Conservation (phyloP, 2,888 invertebrate species). For the Lampropteryx suffumata region DNA sequence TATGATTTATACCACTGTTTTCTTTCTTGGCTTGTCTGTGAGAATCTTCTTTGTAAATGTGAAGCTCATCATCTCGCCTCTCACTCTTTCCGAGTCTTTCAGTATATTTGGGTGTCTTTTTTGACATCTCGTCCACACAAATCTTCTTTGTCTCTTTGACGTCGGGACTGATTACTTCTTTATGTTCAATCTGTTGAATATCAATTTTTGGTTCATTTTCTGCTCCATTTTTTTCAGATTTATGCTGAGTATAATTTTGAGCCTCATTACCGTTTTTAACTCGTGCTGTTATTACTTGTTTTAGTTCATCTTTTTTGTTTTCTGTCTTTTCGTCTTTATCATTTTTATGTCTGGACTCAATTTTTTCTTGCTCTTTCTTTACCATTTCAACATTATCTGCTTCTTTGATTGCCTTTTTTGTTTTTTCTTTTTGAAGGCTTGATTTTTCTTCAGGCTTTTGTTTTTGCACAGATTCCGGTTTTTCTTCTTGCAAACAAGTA, state of each 20-base stretch:
- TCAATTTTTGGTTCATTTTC: conserved; percentile 19
- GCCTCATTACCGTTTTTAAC: conserved; percentile 3
- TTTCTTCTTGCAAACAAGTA: conserved; percentile 19
- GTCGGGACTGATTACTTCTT: neutral
- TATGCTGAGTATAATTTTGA: conserved; percentile 5
- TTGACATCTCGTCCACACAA: neutral
- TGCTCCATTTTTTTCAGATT: conserved; percentile 10
- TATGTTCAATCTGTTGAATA: neutral
- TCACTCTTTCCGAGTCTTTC: conserved; percentile 16
- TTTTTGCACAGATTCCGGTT: neutral
- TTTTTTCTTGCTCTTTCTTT: neutral
- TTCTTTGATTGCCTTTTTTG: neutral
- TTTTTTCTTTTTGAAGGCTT: conserved; percentile 1
- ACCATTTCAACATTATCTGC: neutral
- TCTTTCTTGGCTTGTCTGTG: conserved; percentile 1
- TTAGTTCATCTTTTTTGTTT: neutral
- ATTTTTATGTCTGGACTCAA: neutral
- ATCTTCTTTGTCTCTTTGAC: neutral
- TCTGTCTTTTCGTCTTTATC: conserved; percentile 4
- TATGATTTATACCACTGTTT: conserved; percentile 8
- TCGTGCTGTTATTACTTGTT: conserved; percentile 15
- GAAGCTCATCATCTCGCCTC: conserved; percentile 12
- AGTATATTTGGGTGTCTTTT: conserved; percentile 6
- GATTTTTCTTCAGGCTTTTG: conserved; percentile 18
- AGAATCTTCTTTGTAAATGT: conserved; percentile 14